These are phyloP conservation scores for Cistogaster globosa DNA, from an alignment of 2,888 invertebrate species.

Conservation along the genomic window DNA sequence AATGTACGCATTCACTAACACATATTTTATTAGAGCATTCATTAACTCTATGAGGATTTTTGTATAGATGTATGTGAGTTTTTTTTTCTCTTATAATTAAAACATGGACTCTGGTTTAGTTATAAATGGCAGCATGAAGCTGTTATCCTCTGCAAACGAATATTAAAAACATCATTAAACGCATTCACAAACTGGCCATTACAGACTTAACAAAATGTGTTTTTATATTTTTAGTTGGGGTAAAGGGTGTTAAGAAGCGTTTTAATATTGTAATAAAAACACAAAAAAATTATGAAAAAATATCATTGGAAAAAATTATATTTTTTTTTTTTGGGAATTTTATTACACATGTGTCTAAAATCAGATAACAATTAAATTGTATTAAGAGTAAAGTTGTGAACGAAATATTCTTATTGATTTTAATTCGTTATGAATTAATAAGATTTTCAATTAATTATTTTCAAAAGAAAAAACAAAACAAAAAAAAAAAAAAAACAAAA, in stretches of 20 bases:
- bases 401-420: too few species aligned
- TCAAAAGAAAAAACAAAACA: too few species aligned
- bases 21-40: slow-evolving; percentile 54
- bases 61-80: neutral
- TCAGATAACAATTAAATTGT: too few species aligned
- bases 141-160: neutral
- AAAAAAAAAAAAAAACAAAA: too few species aligned
- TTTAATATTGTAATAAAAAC: too few species aligned
- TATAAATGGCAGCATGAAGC: slow-evolving; percentile 6
- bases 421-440: too few species aligned
- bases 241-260: too few species aligned
- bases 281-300: neutral
- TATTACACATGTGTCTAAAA: too few species aligned
- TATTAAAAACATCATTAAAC: slow-evolving; percentile 44
- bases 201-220: slow-evolving; percentile 53
- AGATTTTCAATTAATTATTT: too few species aligned
- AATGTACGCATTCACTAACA: slow-evolving; percentile 51
- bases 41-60: slow-evolving; percentile 41
- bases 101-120: slow-evolving; percentile 30
- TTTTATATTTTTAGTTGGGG: neutral
- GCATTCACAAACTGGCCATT: slow-evolving; percentile 56
- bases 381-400: too few species aligned
- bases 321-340: too few species aligned
- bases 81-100: slow-evolving; percentile 35
- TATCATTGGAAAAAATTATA: too few species aligned